Evolutionary conservation across 64 coral and sea anemone species (phyloP).

Genomic region (Actinia tenebrosa): DNA sequence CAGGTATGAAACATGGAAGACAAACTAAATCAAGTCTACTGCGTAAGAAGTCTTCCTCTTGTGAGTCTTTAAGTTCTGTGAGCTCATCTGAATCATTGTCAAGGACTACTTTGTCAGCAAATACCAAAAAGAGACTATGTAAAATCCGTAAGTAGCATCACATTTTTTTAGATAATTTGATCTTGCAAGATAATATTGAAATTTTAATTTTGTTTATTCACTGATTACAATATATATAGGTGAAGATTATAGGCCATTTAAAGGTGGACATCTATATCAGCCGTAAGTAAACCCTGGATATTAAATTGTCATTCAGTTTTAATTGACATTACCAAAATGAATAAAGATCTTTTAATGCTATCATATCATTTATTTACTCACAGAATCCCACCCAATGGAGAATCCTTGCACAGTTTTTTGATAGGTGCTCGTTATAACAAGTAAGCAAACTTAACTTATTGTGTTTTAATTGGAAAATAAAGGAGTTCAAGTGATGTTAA

Average conservation of each 20-base stretch:
- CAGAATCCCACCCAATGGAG: conserved; percentile 71
- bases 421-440: conserved; percentile 86
- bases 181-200: background rate
- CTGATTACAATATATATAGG: conserved; percentile 27
- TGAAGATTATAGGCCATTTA: conserved; percentile 83
- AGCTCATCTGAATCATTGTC: conserved; percentile 8
- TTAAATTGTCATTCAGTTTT: background rate
- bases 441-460: conserved; percentile 18
- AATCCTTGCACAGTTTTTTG: conserved; percentile 77
- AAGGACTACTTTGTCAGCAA: background rate
- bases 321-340: background rate
- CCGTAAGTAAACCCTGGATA: conserved; percentile 42
- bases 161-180: too few relatives aligned
- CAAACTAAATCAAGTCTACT: conserved; percentile 93
- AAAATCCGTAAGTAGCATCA: conserved; percentile 72
- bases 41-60: conserved; percentile 65
- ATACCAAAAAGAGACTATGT: conserved; percentile 72
- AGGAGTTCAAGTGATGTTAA: background rate
- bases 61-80: conserved; percentile 35
- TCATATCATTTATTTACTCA: background rate
- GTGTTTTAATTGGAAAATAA: background rate
- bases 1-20: conserved; percentile 55
- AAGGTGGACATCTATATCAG: conserved; percentile 30
- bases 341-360: background rate
- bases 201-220: background rate